Conservation (phyloP, 1,140 invertebrate genomes). For the Neodiprion fabricii region DNA sequence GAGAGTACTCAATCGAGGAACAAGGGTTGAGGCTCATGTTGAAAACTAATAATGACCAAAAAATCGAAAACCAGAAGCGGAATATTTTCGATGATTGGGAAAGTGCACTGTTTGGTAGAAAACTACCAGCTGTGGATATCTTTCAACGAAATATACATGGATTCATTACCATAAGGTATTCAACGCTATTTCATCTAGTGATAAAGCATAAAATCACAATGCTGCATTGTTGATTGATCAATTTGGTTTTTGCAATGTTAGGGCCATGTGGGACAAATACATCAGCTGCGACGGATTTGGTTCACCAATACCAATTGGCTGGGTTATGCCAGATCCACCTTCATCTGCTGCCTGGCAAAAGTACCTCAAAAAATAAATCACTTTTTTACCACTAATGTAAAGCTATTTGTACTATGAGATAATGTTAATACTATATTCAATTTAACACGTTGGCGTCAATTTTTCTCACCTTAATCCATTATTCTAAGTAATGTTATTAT, state of each 20-base stretch:
- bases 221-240: constrained; percentile 3
- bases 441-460: not conserved
- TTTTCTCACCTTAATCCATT: not conserved
- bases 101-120: constrained; percentile 47
- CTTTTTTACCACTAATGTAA: constrained; percentile 16
- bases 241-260: constrained; percentile 44
- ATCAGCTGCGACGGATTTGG: constrained; percentile 48
- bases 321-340: constrained; percentile 60
- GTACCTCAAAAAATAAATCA: constrained; percentile 46
- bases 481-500: not conserved
- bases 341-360: constrained; percentile 56
- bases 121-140: constrained; percentile 35
- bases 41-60: constrained; percentile 51
- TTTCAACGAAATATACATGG: constrained; percentile 48
- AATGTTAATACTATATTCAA: not conserved
- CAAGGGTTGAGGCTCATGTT: constrained; percentile 56
- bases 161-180: constrained; percentile 56
- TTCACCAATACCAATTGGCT: constrained; percentile 63
- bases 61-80: constrained; percentile 46
- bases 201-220: not conserved
- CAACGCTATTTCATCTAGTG: not conserved
- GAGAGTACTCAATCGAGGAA: constrained; percentile 54
- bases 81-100: constrained; percentile 52
- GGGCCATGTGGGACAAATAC: constrained; percentile 65
- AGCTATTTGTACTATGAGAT: not conserved